Conservation (phyloP, 2,797 vertebrate genomes). For the Loris lydekkerianus region DNA sequence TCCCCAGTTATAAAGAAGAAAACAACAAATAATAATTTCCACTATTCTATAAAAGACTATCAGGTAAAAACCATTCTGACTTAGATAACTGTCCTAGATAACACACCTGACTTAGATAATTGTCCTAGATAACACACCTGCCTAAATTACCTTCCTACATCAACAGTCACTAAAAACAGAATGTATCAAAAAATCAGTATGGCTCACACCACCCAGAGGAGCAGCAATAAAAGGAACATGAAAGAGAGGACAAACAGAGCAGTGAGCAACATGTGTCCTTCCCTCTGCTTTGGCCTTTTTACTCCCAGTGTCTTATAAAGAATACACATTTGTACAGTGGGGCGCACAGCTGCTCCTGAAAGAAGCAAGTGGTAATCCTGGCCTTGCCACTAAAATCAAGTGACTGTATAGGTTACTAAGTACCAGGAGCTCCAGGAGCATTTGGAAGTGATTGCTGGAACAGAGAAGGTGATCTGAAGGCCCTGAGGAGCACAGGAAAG, state of each 20-base stretch:
- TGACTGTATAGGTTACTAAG: not conserved
- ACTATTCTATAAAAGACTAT: not conserved
- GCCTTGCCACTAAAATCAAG: not conserved
- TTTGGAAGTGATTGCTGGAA: not conserved
- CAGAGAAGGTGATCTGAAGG: not conserved
- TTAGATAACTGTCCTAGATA: not conserved
- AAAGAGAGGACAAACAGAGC: too few species aligned
- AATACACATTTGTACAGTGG: not conserved
- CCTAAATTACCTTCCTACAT: not conserved
- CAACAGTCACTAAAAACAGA: not conserved
- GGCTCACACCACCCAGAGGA: not conserved
- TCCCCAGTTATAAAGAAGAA: not conserved
- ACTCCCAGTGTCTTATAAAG: not conserved
- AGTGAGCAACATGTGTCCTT: not conserved
- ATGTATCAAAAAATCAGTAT: not conserved
- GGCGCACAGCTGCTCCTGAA: not conserved
- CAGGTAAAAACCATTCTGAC: not conserved
- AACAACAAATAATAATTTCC: not conserved
- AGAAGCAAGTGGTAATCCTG: not conserved
- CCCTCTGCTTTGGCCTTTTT: not conserved
- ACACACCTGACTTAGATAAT: not conserved
- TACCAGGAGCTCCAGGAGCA: not conserved
- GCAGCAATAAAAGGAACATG: not conserved
- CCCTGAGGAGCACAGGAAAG: not conserved
- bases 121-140: not conserved